Base-by-base conservation (phyloP, 2,113 vertebrate species). In the Cariama cristata region DNA sequence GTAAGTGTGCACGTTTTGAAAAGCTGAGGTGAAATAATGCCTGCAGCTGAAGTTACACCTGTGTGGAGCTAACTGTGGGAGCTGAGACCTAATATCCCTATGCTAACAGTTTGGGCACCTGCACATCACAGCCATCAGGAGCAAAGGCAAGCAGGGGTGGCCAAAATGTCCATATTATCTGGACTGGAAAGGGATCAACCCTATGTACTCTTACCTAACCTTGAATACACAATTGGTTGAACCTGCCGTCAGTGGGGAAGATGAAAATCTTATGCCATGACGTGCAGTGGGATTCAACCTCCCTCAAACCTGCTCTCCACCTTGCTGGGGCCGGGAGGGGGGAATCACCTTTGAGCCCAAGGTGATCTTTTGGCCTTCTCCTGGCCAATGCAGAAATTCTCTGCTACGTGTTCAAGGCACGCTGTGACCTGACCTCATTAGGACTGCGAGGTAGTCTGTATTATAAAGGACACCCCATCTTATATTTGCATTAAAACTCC, bases 291-390 rank as follows among this genome's bases (percentile, higher is more conserved):
- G 33, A 35, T 4, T 56, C 44, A 81, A 40, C 24, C 4, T 64
- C 15, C n/a, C 60, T 64, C 53, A 55, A 6, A 80, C 23, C 35
- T 44, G 6, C 33, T 35, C 28, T 56, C 20, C 45, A 16, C 21
- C 38, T 47, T 35, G 8, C 24, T 1, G 11, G 22, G 5, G 45
- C 12, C 0, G 1, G 18, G 35, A 5, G 5, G 13, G 7, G 21
- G 32, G 6, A 27, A 7, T 7, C 30, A 10, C 28, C 30, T 55
- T 52, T 68, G 58, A 59, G 12, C 2, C 17, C 72, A 42, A 33
- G 32, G 8, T 5, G 20, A 47, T 10, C 11, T 64, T 83, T 42
- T 55, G 42, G 30, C 20, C 22, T 81, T 74, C 47, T 64, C 35
- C 42, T 66, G n/a, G 16, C 14, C 38, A 15, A 10, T 5, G 32